phyloP scores from a whole-genome alignment of 2,888 invertebrate genomes.

The Idaea straminata region DNA sequence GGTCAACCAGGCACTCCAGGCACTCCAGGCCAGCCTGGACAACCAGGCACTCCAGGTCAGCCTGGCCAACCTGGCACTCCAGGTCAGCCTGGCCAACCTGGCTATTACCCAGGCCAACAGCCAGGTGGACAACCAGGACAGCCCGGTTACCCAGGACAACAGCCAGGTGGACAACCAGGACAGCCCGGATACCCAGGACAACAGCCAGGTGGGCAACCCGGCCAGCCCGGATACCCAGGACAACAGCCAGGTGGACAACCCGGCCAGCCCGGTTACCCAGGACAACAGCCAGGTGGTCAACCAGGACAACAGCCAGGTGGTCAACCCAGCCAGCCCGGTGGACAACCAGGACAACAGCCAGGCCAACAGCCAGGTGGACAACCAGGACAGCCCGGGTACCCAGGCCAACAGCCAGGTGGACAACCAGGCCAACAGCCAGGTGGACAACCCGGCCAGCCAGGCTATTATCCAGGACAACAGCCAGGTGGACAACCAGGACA shows the following conservation, averaged over 20 bases:
- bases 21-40: background rate
- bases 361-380: constrained; percentile 25
- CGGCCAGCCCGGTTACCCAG: constrained; percentile 33
- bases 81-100: constrained; percentile 16
- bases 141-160: constrained; percentile 14
- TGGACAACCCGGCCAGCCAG: constrained; percentile 27
- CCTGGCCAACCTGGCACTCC: too few relatives aligned
- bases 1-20: too few relatives aligned
- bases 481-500: constrained; percentile 30
- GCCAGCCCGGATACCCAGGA: background rate
- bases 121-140: constrained; percentile 56
- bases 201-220: background rate
- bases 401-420: constrained; percentile 28
- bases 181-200: background rate
- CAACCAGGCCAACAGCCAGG: constrained; percentile 26
- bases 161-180: background rate
- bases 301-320: constrained; percentile 21
- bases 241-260: constrained; percentile 18
- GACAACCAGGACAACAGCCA: constrained; percentile 27
- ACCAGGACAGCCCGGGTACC: constrained; percentile 29
- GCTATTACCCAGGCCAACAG: constrained; percentile 45
- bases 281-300: constrained; percentile 16
- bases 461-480: constrained; percentile 41
- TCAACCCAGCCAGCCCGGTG: constrained; percentile 17
- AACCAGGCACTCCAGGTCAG: constrained; percentile 12